Conservation (phyloP, 2,888 invertebrate genomes). For the Tinea semifulvella region DNA sequence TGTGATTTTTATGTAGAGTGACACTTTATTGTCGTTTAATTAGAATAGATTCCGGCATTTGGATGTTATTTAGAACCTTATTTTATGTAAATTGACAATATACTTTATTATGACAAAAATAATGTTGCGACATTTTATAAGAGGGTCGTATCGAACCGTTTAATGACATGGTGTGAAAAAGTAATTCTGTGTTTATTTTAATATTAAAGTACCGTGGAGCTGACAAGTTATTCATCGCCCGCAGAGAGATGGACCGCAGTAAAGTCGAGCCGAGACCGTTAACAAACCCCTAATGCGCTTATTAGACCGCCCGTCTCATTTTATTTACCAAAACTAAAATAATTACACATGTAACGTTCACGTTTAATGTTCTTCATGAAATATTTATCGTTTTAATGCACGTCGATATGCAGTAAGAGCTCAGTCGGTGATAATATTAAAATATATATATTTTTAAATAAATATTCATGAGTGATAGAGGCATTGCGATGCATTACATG, state of each 20-base stretch:
- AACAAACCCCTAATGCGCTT: constrained; percentile 45
- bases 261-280: constrained; percentile 25
- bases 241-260: constrained; percentile 28
- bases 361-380: constrained; percentile 41
- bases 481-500: constrained; percentile 57
- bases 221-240: constrained; percentile 33
- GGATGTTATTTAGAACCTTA: background rate
- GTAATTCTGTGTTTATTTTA: constrained; percentile 9
- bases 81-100: background rate
- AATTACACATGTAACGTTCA: constrained; percentile 41
- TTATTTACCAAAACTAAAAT: constrained; percentile 46
- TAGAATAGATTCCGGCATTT: background rate
- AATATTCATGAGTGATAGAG: constrained; percentile 65
- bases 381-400: constrained; percentile 51
- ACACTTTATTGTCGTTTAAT: constrained; percentile 9
- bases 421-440: constrained; percentile 39
- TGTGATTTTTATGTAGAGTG: constrained; percentile 6
- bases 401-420: constrained; percentile 30
- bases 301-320: constrained; percentile 41
- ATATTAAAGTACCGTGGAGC: constrained; percentile 1
- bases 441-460: constrained; percentile 48
- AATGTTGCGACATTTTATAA: background rate
- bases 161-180: constrained; percentile 26
- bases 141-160: constrained; percentile 7
- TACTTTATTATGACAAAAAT: background rate